Evolutionary conservation across 1,140 invertebrate species (phyloP).

Genomic region (Elymnias hypermnestra): DNA sequence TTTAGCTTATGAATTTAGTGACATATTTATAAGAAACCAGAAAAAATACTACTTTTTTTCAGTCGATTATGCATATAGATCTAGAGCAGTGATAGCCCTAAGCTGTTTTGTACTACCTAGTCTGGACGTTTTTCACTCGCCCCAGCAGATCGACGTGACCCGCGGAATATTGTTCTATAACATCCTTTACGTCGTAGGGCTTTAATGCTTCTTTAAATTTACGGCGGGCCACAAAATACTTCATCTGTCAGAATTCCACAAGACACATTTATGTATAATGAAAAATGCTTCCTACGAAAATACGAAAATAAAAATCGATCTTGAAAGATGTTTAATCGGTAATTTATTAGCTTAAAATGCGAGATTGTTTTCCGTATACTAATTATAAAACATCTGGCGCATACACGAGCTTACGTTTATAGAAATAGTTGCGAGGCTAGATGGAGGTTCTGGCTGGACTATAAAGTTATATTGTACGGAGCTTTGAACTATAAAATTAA

Average conservation of each 20-base stretch:
- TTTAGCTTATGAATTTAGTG: too few relatives aligned
- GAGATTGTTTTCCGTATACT: conserved; percentile 9
- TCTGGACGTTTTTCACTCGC: conserved; percentile 93
- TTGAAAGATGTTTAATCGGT: background rate
- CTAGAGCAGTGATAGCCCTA: conserved; percentile 12
- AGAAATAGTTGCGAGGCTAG: conserved; percentile 17
- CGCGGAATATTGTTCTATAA: conserved; percentile 96
- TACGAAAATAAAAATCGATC: conserved; percentile 2
- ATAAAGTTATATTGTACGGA: too few relatives aligned
- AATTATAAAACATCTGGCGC: conserved; percentile 26
- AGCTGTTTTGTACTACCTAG: conserved; percentile 78
- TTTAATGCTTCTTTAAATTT: conserved; percentile 97
- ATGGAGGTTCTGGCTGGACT: conserved; percentile 8
- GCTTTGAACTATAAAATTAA: conserved; percentile 4
- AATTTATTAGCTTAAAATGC: background rate
- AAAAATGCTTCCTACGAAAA: background rate
- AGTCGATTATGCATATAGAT: conserved; percentile 17
- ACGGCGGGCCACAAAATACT: conserved; percentile 94
- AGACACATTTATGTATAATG: conserved; percentile 24
- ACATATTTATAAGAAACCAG: too few relatives aligned
- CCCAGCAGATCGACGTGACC: conserved; percentile 93
- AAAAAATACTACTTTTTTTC: too few relatives aligned
- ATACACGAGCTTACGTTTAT: conserved; percentile 12
- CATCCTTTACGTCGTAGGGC: conserved; percentile 98
- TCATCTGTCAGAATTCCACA: conserved; percentile 82